Percentiles rank a stretch among this genome's conserved stretches.
These are phyloP conservation scores for Limnephilus rhombicus DNA, from an alignment of 2,888 invertebrate species.

Conservation along the genomic window DNA sequence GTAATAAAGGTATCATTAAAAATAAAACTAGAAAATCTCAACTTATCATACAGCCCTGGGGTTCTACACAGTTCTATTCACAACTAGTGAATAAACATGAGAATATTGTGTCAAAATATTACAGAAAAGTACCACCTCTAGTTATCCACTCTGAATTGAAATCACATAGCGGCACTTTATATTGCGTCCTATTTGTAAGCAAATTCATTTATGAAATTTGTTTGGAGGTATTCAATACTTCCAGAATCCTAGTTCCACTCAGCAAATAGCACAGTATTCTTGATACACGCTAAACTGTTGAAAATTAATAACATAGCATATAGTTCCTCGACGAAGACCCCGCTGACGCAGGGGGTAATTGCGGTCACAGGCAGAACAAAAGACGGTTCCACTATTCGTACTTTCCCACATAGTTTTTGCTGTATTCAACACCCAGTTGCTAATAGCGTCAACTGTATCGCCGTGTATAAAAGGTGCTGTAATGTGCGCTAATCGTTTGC, in stretches of 20 bases:
- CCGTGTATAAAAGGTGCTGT: background rate
- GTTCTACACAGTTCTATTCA: too few species aligned
- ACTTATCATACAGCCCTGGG: too few species aligned
- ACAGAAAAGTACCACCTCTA: background rate
- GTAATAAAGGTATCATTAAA: too few species aligned
- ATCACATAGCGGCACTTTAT: background rate
- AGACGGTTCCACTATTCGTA: slow-evolving; percentile 31
- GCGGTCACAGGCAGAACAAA: slow-evolving; percentile 55
- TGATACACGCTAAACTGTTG: background rate
- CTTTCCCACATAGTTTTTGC: background rate
- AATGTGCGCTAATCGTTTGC: slow-evolving; percentile 19
- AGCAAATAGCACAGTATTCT: background rate
- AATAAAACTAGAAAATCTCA: too few species aligned
- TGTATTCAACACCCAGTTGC: background rate
- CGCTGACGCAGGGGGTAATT: slow-evolving; percentile 41
- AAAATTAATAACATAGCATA: background rate
- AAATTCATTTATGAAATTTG: background rate
- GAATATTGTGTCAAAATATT: background rate
- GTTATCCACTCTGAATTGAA: background rate
- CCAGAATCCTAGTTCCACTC: background rate
- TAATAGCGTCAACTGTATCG: background rate
- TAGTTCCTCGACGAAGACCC: background rate
- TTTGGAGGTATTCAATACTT: background rate
- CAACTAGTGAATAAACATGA: too few species aligned
- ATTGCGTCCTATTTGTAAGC: too few species aligned